Conservation (phyloP, 1,140 invertebrate species). For the Diprion similis region DNA sequence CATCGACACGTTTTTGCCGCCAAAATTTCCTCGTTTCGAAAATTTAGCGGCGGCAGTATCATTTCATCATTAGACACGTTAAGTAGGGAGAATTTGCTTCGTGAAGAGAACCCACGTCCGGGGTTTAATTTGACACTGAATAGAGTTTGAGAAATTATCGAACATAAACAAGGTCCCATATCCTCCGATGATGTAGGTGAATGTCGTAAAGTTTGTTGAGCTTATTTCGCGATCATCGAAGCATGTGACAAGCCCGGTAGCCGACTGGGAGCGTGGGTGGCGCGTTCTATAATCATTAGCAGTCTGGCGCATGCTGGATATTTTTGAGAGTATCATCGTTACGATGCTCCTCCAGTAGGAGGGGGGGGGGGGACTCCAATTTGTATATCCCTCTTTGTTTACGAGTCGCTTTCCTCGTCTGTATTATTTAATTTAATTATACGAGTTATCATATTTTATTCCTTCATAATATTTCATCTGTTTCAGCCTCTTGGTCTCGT, state of each 20-base stretch:
- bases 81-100: too few relatives aligned
- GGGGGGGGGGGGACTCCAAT: neutral
- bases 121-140: neutral
- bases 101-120: too few relatives aligned
- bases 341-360: neutral
- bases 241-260: neutral
- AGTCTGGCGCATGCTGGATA: neutral
- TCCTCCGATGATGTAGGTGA: neutral
- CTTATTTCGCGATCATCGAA: constrained; percentile 5
- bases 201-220: neutral
- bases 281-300: neutral
- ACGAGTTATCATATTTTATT: too few relatives aligned
- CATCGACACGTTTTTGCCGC: too few relatives aligned
- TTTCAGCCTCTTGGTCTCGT: too few relatives aligned
- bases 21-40: too few relatives aligned
- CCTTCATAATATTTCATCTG: too few relatives aligned
- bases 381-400: neutral
- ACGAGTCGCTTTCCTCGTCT: neutral
- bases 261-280: neutral
- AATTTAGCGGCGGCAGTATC: too few relatives aligned
- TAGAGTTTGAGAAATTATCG: neutral
- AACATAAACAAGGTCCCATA: neutral
- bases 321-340: neutral
- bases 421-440: neutral
- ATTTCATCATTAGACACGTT: too few relatives aligned